Conservation (phyloP, 2,113 vertebrate species). For the Rhinolophus sinicus region DNA sequence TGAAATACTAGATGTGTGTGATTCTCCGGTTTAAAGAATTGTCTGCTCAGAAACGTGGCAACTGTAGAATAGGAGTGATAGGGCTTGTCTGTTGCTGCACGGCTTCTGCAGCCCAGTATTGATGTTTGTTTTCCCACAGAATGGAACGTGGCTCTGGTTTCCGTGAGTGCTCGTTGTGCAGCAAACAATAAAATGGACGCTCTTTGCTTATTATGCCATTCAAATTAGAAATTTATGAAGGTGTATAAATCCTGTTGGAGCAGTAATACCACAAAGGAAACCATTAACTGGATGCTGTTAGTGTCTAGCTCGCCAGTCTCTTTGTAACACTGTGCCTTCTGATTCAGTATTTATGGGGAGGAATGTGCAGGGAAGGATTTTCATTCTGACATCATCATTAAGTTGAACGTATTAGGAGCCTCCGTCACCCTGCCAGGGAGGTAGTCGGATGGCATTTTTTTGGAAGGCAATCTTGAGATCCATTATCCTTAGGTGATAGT, state of each 20-base stretch:
- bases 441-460: constrained; percentile 36
- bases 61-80: constrained; percentile 33
- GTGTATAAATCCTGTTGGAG: constrained; percentile 48
- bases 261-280: constrained; percentile 34
- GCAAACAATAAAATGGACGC: constrained; percentile 47
- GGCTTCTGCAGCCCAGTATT: not conserved
- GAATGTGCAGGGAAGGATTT: constrained; percentile 64
- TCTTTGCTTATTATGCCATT: constrained; percentile 53
- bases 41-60: constrained; percentile 41
- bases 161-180: not conserved
- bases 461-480: constrained; percentile 40
- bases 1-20: constrained; percentile 58
- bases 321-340: constrained; percentile 63
- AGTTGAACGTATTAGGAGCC: constrained; percentile 45
- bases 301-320: constrained; percentile 21
- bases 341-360: constrained; percentile 51
- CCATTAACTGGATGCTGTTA: constrained; percentile 29
- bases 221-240: constrained; percentile 62
- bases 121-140: constrained; percentile 51
- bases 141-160: not conserved
- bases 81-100: not conserved
- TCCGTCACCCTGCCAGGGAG: constrained; percentile 43
- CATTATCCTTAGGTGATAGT: not conserved
- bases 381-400: constrained; percentile 70
- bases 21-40: constrained; percentile 61